A percentile compares a stretch with the other conserved stretches of the same genome.
These are phyloP conservation scores for Aleadryas rufinucha DNA, from an alignment of 2,113 vertebrate genomes.

Conservation along the genomic window DNA sequence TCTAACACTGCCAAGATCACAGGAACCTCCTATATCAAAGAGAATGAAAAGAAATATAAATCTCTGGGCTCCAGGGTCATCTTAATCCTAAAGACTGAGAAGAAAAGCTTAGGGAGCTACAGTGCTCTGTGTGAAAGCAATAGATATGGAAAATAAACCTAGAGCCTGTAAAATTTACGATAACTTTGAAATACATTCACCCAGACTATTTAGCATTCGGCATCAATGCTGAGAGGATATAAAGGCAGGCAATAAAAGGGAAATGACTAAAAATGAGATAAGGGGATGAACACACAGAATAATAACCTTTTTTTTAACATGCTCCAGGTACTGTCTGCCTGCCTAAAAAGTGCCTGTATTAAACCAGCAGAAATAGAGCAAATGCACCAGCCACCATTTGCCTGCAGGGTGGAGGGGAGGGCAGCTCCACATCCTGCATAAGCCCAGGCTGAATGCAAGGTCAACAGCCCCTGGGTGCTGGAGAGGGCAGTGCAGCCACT, in stretches of 20 bases:
- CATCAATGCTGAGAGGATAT: not conserved
- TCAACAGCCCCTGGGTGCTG: not conserved
- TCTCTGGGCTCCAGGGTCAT: not conserved
- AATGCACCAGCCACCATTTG: accelerated
- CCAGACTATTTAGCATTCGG: not conserved
- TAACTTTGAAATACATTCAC: not conserved
- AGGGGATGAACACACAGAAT: not conserved
- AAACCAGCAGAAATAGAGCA: not conserved
- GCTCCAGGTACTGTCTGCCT: not conserved
- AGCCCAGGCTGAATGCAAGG: not conserved
- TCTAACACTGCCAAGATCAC: not conserved
- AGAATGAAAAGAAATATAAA: not conserved
- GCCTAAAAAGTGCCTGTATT: not conserved
- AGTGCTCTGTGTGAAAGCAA: not conserved
- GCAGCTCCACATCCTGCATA: not conserved
- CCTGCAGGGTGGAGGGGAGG: no score
- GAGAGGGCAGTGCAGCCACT: not conserved
- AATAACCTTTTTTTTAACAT: not conserved
- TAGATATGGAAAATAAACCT: not conserved
- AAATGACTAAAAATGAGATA: not conserved
- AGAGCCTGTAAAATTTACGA: not conserved
- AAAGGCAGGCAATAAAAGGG: not conserved
- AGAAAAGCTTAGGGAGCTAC: not conserved
- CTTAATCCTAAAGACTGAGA: not conserved
- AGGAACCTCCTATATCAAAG: not conserved